Evolutionary conservation across 2,797 vertebrate species (phyloP).

Genomic region (Manis javanica): DNA sequence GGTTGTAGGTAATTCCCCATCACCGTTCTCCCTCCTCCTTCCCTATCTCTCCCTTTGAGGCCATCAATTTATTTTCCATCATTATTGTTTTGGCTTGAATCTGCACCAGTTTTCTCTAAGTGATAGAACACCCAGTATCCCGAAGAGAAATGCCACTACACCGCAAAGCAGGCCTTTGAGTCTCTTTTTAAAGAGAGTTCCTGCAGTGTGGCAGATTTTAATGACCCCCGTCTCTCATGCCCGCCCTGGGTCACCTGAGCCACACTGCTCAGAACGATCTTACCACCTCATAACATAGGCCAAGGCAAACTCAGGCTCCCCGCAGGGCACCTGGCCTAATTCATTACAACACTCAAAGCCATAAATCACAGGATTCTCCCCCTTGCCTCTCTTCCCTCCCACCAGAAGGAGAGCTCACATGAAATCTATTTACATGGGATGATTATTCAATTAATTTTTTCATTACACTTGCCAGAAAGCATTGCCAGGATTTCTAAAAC

Average conservation of each 20-base stretch:
- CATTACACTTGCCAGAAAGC: conserved; percentile 86
- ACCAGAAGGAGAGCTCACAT: conserved; percentile 78
- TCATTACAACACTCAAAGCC: conserved; percentile 48
- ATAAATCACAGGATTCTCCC: conserved; percentile 80
- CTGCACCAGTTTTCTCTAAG: neutral
- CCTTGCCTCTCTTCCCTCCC: neutral
- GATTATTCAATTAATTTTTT: conserved; percentile 89
- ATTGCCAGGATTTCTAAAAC: conserved; percentile 81
- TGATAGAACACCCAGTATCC: conserved; percentile 42
- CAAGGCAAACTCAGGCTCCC: neutral
- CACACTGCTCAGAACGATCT: conserved; percentile 53
- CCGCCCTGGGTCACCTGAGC: conserved; percentile 61
- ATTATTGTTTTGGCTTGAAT: conserved; percentile 31
- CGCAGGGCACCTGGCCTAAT: neutral
- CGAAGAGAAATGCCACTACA: neutral
- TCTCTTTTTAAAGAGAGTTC: conserved; percentile 56
- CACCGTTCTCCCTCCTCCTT: neutral
- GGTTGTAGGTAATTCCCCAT: neutral
- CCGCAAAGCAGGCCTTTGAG: conserved; percentile 42
- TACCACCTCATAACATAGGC: conserved; percentile 48
- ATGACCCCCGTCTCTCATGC: conserved; percentile 71
- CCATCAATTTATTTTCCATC: conserved; percentile 56
- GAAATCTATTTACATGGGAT: conserved; percentile 87
- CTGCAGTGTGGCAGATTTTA: conserved; percentile 57
- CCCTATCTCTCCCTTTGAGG: neutral